Conservation (phyloP, 1,140 invertebrate species). For the Bilobella aurantiaca region DNA sequence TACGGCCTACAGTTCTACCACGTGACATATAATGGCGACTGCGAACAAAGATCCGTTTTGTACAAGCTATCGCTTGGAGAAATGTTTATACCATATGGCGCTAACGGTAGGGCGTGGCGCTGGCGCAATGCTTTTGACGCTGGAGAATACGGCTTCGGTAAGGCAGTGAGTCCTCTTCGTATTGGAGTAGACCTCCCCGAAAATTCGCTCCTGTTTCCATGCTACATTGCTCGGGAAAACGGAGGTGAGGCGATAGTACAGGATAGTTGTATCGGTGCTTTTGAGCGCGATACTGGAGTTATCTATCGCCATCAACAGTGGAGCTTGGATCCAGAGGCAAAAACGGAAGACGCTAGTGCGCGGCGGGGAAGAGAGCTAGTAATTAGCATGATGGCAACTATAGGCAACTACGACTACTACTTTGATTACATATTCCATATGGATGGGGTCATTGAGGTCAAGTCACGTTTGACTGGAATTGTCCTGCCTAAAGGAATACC, state of each 20-base stretch:
- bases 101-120: background rate
- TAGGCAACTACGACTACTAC: background rate
- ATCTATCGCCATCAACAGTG: background rate
- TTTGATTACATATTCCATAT: slow-evolving; percentile 4
- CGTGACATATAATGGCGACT: background rate
- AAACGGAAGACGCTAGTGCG: background rate
- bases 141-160: background rate
- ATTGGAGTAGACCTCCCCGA: background rate
- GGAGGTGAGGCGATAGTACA: background rate
- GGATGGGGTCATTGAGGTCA: slow-evolving; percentile 1
- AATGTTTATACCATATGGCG: slow-evolving; percentile 1
- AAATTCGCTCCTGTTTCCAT: background rate
- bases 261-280: background rate
- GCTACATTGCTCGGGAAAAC: background rate
- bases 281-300: background rate
- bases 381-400: background rate
- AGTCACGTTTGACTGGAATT: background rate
- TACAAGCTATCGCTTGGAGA: background rate
- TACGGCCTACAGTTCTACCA: background rate
- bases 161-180: too few species aligned
- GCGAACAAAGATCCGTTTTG: background rate
- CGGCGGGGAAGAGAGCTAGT: background rate
- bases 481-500: background rate
- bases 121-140: background rate
- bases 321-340: background rate